Conservation (phyloP, 2,113 vertebrate species). For the Cololabis saira region DNA sequence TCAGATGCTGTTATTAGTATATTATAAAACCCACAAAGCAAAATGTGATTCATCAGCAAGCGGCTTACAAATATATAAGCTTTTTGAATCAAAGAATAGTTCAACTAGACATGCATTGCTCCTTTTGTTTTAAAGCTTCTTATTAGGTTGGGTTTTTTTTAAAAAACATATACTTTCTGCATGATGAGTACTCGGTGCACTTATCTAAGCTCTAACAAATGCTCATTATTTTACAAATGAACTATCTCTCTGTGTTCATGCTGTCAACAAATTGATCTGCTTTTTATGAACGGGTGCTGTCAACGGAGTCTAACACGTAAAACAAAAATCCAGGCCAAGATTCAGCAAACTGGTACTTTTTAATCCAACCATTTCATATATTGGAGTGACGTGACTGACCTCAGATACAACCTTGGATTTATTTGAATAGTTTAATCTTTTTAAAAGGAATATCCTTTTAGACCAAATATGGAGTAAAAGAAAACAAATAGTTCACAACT, state of each 20-base stretch:
- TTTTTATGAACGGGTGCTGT: constrained; percentile 15
- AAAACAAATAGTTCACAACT: background rate
- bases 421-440: too few relatives aligned
- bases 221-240: constrained; percentile 45
- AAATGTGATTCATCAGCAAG: too few relatives aligned
- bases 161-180: background rate
- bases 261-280: constrained; percentile 51
- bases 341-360: background rate
- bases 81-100: too few relatives aligned
- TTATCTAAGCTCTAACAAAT: constrained; percentile 27
- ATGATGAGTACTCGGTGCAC: constrained; percentile 7
- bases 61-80: too few relatives aligned
- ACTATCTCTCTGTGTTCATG: constrained; percentile 12
- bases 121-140: too few relatives aligned
- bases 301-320: constrained; percentile 25
- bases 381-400: background rate
- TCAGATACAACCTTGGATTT: background rate
- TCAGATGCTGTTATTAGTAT: too few relatives aligned
- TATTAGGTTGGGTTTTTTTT: background rate
- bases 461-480: background rate
- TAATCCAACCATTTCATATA: background rate
- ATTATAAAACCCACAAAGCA: too few relatives aligned
- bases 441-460: background rate
- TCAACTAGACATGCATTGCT: too few relatives aligned
- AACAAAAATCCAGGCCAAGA: background rate